These are phyloP conservation scores for Agonopterix heracliana DNA, from an alignment of 2,888 invertebrate species.

Conservation along the genomic window DNA sequence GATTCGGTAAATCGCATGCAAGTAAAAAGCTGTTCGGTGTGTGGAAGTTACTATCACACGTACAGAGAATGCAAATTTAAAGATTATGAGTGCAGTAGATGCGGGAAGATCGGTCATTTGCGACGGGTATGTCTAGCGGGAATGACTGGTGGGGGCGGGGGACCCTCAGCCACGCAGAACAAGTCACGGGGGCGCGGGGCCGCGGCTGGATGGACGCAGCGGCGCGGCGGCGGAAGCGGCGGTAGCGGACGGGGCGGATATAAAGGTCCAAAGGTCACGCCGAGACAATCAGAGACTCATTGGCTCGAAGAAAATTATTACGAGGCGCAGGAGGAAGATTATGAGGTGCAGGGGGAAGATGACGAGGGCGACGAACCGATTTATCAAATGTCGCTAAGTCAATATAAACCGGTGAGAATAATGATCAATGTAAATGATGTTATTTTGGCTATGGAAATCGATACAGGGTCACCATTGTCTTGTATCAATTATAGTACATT, in stretches of 20 bases:
- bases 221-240: neutral
- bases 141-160: too few relatives aligned
- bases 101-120: too few relatives aligned
- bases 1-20: too few relatives aligned
- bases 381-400: neutral
- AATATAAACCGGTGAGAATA: neutral
- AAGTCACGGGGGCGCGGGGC: neutral
- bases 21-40: too few relatives aligned
- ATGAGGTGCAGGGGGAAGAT: neutral
- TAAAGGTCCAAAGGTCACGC: neutral
- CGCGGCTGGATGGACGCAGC: neutral
- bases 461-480: neutral
- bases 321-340: neutral
- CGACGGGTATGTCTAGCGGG: too few relatives aligned
- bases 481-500: neutral
- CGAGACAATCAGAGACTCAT: neutral
- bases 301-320: neutral
- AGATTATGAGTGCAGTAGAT: too few relatives aligned
- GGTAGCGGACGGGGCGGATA: neutral
- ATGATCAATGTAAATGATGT: neutral
- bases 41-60: too few relatives aligned
- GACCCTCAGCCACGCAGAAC: too few relatives aligned
- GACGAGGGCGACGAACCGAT: neutral
- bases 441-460: neutral
- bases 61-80: too few relatives aligned